Percentiles rank a stretch among this genome's conserved stretches.
Conservation (phyloP, 2,888 invertebrate genomes). For the Eupeodes luniger region DNA sequence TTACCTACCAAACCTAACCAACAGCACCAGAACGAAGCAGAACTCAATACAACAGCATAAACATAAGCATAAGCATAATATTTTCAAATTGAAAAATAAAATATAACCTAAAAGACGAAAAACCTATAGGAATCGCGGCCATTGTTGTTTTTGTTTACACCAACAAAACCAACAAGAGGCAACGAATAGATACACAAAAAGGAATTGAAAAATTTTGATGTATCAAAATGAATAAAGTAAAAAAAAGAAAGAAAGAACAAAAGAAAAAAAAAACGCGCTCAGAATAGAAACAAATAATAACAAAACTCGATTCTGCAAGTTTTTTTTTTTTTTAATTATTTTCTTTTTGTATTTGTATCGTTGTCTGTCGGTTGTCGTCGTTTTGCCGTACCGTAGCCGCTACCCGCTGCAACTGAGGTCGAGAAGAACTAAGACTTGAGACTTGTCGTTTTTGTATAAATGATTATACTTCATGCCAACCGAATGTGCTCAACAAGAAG, state of each 20-base stretch:
- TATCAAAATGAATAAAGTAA: slow-evolving; percentile 40
- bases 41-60: background rate
- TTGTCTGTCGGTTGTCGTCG: background rate
- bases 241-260: slow-evolving; percentile 49
- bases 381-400: background rate
- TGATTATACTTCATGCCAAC: slow-evolving; percentile 45
- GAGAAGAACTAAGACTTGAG: slow-evolving; percentile 29
- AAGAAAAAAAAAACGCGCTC: slow-evolving; percentile 66
- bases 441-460: slow-evolving; percentile 36
- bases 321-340: slow-evolving; percentile 24
- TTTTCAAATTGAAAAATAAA: background rate
- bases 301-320: slow-evolving; percentile 72
- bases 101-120: slow-evolving; percentile 23
- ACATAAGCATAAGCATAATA: slow-evolving; percentile 1
- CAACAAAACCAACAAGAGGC: slow-evolving; percentile 58
- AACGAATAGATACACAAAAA: slow-evolving; percentile 51
- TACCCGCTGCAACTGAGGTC: slow-evolving; percentile 5
- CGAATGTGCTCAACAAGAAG: slow-evolving; percentile 26
- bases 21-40: no score
- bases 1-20: background rate
- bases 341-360: slow-evolving; percentile 16
- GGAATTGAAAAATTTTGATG: slow-evolving; percentile 48
- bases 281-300: slow-evolving; percentile 71
- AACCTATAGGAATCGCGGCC: slow-evolving; percentile 46
- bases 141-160: slow-evolving; percentile 76